Base-by-base conservation (phyloP, 1,140 invertebrate genomes). In the Dendroctonus ponderosae region DNA sequence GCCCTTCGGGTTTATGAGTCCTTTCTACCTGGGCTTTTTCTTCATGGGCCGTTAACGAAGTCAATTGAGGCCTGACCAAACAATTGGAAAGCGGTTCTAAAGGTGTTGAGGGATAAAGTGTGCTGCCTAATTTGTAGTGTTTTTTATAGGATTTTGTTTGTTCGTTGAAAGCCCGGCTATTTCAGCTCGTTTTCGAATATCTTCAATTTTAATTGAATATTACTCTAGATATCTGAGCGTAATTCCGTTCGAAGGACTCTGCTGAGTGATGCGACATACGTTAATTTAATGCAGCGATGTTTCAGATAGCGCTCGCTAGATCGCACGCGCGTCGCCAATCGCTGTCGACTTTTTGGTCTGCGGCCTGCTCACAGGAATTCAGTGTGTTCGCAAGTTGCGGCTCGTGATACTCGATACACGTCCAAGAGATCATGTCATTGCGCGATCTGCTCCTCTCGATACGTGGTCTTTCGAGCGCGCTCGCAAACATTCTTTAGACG, bases 241-340 rank as follows among this genome's bases (percentile, higher is more conserved):
- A 46, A 46, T 46, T 46, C 12, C 49, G 59, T 26, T 26, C 66
- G 53, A 56, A 67, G 60, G 38, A 62, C 58, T 54, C 66, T 62
- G 58, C 60, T 54, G 39, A 60, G 61, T 52, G 58, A 62, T 66
- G 42, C 68, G 66, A 68, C 66, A 67, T 59, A 71, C 70, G 70
- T 66, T 40, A 14, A 61, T 49, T 54, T 56, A 46, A 53, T 54
- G 44, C 50, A 62, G 51, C 37, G 52, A 66, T 61, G 67, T 62
- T 74, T 75, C 66, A 63, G 44, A 42, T 42, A 61, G 52, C 58
- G 50, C 71, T 72, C 77, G 76, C 72, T 77, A 77, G 76, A 77
- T 76, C 75, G 77, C 77, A 76, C 74, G 76, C 76, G 76, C 77
- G 70, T 78, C 73, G 74, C 63, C 69, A 72, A 74, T 74, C 70